Evolutionary conservation across 2,113 vertebrate species (phyloP).

Genomic region (Mustelus asterias): DNA sequence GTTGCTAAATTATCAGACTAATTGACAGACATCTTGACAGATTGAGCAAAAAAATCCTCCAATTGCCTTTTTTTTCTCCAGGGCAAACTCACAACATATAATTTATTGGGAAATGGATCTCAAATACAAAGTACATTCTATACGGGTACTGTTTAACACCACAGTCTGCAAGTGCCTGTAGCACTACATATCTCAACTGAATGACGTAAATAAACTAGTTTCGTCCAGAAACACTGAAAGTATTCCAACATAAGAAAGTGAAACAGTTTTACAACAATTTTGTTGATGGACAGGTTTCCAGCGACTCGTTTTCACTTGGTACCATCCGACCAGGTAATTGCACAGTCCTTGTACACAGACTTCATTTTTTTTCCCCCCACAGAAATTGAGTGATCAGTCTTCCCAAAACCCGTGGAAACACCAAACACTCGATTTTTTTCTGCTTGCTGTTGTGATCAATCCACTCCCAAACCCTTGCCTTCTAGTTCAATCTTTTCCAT

Average conservation of each 20-base stretch:
- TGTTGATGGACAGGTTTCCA: not conserved
- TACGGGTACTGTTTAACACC: not conserved
- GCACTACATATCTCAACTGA: not conserved
- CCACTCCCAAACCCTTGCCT: conserved; percentile 74
- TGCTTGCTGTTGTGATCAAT: conserved; percentile 75
- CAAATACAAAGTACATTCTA: not conserved
- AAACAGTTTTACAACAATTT: not conserved
- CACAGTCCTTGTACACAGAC: conserved; percentile 63
- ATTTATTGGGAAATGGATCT: not conserved
- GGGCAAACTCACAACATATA: not conserved
- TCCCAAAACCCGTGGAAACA: conserved; percentile 77
- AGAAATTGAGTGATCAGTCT: conserved; percentile 76
- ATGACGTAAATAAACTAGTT: not conserved
- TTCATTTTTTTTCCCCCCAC: conserved; percentile 64
- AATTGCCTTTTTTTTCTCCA: not conserved
- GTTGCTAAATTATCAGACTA: no score
- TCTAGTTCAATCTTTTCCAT: conserved; percentile 71
- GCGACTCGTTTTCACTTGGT: conserved; percentile 53
- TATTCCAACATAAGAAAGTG: not conserved
- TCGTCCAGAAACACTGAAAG: not conserved
- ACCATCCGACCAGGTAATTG: conserved; percentile 74
- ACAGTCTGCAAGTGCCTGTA: not conserved
- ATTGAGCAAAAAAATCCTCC: no score
- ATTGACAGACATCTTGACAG: no score
- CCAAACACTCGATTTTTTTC: conserved; percentile 79